Conservation (phyloP, 2,113 vertebrate genomes). For the Potamarius usumacintae region DNA sequence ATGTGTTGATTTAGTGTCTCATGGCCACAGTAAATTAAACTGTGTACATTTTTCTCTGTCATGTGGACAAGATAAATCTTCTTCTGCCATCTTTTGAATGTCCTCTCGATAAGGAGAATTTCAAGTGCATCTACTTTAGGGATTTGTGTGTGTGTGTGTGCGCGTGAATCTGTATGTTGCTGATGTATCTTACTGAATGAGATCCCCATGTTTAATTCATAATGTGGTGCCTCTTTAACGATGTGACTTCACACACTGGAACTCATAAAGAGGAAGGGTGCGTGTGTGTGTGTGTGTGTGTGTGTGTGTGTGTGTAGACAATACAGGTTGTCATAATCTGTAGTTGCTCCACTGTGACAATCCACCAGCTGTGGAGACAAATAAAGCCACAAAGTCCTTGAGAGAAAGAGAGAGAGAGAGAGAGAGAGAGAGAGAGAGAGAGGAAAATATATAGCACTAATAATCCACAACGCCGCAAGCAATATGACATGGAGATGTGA, state of each 20-base stretch:
- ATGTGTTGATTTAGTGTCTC: background rate
- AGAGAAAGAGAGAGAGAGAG: conserved; percentile 13
- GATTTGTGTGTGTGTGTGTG: conserved; percentile 3
- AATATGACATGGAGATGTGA: conserved; percentile 26
- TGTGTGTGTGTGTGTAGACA: conserved; percentile 12
- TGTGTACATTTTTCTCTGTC: background rate
- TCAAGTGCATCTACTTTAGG: background rate
- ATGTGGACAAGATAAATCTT: background rate
- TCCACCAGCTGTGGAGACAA: conserved; percentile 19
- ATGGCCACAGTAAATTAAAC: background rate
- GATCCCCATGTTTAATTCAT: conserved; percentile 47
- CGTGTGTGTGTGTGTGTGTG: no score
- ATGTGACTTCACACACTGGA: conserved; percentile 11
- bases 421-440: background rate
- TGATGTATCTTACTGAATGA: conserved; percentile 35
- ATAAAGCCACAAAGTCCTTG: conserved; percentile 12
- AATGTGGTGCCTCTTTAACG: background rate
- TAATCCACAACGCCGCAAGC: conserved; percentile 32
- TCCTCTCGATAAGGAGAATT: background rate
- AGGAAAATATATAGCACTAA: conserved; percentile 12
- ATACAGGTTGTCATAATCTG: conserved; percentile 41
- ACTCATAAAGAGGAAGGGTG: conserved; percentile 7
- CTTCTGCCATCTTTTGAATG: background rate
- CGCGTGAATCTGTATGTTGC: background rate
- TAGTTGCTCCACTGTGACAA: conserved; percentile 25